phyloP scores from a whole-genome alignment of 1,140 invertebrate species.

The Euwallacea similis region DNA sequence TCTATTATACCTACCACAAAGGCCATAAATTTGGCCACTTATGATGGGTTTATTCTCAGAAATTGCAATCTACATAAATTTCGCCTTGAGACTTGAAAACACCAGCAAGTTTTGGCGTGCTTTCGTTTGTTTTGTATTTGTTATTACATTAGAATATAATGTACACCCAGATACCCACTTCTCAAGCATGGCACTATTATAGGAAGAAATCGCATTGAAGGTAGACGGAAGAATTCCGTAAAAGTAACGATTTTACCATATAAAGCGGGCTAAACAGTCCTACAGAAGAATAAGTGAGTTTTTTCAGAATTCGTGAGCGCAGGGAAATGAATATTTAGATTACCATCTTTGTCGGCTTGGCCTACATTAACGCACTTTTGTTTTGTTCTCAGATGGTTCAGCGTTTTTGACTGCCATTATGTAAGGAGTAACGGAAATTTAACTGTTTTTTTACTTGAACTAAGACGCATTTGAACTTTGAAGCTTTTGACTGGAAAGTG shows the following conservation, averaged over 20 bases:
- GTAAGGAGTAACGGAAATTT: conserved; percentile 17
- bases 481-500: too few relatives aligned
- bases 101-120: too few relatives aligned
- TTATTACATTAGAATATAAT: neutral
- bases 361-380: conserved; percentile 14
- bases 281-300: conserved; percentile 9
- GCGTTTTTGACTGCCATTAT: conserved; percentile 23
- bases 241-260: neutral
- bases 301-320: conserved; percentile 14
- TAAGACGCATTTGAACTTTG: neutral
- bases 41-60: neutral
- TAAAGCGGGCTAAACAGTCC: neutral
- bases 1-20: neutral
- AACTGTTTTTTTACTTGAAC: conserved; percentile 14
- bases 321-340: conserved; percentile 28
- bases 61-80: too few relatives aligned
- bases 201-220: neutral
- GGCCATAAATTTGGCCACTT: conserved; percentile 2
- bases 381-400: conserved; percentile 23
- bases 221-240: too few relatives aligned
- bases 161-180: neutral
- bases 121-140: too few relatives aligned
- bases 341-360: conserved; percentile 26
- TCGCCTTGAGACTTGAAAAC: too few relatives aligned
- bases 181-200: neutral